Percentiles rank a stretch among this genome's conserved stretches.
These are phyloP conservation scores for Pteropus rufus DNA, from an alignment of 2,797 vertebrate genomes.

Conservation along the genomic window DNA sequence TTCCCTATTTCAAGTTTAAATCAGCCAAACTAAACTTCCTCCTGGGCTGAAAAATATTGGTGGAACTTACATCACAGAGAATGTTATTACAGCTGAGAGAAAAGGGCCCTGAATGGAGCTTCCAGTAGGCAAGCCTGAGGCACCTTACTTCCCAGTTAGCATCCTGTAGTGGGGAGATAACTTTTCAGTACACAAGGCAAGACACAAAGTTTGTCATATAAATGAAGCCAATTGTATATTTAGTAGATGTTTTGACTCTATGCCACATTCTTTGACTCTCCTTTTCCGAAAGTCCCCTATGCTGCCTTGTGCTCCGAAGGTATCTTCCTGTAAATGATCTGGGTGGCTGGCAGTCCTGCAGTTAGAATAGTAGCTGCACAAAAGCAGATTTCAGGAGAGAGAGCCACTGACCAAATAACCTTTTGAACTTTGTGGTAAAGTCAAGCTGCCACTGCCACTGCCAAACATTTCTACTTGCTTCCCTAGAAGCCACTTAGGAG, in stretches of 20 bases:
- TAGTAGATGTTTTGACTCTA: constrained; percentile 40
- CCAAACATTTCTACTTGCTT: constrained; percentile 67
- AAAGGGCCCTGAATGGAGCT: not conserved
- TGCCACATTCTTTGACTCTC: not conserved
- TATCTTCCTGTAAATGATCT: constrained; percentile 37
- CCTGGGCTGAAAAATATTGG: constrained; percentile 10
- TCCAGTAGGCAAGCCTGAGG: not conserved
- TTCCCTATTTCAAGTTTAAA: constrained; percentile 16
- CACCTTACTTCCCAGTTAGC: not conserved
- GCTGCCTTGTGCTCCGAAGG: not conserved
- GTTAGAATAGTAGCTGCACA: not conserved
- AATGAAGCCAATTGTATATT: not conserved
- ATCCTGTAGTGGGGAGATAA: not conserved
- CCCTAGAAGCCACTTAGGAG: constrained; percentile 57
- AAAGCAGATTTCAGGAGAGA: constrained; percentile 57
- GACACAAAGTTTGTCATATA: not conserved
- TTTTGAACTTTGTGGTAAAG: constrained; percentile 76
- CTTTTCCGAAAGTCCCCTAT: not conserved
- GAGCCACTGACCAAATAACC: constrained; percentile 60
- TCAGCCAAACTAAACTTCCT: constrained; percentile 69
- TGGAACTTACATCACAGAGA: constrained; percentile 20
- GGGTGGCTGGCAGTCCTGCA: constrained; percentile 41
- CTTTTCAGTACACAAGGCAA: not conserved
- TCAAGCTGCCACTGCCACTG: constrained; percentile 58
- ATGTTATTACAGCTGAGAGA: constrained; percentile 65